Evolutionary conservation across 2,113 vertebrate genomes (phyloP).

Genomic region (Syngnathoides biaculeatus): DNA sequence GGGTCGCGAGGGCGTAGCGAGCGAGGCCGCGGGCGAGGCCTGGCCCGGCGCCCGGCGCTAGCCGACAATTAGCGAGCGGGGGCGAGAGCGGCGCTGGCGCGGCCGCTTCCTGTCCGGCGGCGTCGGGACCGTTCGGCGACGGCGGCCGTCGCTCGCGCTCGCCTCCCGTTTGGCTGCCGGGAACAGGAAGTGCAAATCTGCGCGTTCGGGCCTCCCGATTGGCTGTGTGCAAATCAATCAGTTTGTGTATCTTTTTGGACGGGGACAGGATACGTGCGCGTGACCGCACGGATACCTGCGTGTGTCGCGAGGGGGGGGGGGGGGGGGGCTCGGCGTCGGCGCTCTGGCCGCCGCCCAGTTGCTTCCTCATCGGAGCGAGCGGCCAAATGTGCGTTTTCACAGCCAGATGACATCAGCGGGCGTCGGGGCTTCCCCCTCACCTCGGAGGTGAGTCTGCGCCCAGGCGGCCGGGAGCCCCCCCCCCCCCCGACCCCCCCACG

Average conservation of each 20-base stretch:
- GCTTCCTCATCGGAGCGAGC: slow-evolving; percentile 85
- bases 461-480: slow-evolving; percentile 53
- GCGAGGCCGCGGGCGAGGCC: slow-evolving; percentile 9
- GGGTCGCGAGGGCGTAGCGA: slow-evolving; percentile 14
- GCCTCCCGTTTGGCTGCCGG: slow-evolving; percentile 10
- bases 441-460: slow-evolving; percentile 63
- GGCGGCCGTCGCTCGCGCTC: neutral
- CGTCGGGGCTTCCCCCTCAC: slow-evolving; percentile 4
- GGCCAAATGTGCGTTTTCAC: slow-evolving; percentile 82
- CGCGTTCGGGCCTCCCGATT: neutral
- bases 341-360: slow-evolving; percentile 91
- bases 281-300: too few relatives aligned
- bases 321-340: slow-evolving; percentile 80
- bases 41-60: slow-evolving; percentile 41
- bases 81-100: slow-evolving; percentile 66
- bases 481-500: slow-evolving; percentile 36
- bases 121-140: neutral
- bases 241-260: neutral
- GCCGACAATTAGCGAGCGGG: slow-evolving; percentile 57
- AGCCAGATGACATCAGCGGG: slow-evolving; percentile 91
- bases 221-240: too few relatives aligned
- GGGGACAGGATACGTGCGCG: neutral
- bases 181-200: neutral
- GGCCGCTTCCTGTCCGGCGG: neutral
- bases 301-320: neutral